Base-by-base conservation (phyloP, 1,140 invertebrate species). In the Drosophila aff. region DNA sequence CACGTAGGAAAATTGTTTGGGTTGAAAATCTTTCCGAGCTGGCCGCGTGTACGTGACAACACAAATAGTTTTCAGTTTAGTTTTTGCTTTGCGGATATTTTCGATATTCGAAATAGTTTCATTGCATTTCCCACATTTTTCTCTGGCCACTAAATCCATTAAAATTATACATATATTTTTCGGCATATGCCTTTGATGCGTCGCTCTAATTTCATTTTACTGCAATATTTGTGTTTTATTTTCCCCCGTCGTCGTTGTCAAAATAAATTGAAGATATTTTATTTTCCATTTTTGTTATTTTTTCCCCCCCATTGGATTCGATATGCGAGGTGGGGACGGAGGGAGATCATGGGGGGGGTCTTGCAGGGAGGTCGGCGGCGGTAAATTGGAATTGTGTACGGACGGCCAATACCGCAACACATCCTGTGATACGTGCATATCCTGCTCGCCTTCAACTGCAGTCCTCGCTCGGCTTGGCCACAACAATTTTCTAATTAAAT, bases 401-500 rank as follows among this genome's bases (percentile, higher is more conserved):
- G 16, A 28, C 55, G 67, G 62, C 75, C 76, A 71, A 75, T 61
- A 67, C 49, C 71, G 43, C 55, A 74, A 57, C 62, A 69, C 59
- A 69, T 76, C 52, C 67, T 77, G 67, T 72, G 72, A 43, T 76
- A 86, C 83, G 83, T 86, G 79, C 76, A 86, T 62, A 79, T 79
- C 58, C 75, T 76, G 74, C 40, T 47, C 66, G 63, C 50, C 65
- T 76, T 68, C 75, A 78, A 61, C 33, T 73, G 71, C 65, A 61
- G 47, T 67, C 46, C 62, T 59, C 49, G 52, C 49, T 41, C 47
- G 18, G 53, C 33, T 64, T 75, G 77, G 75, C 85, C 85, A 79
- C 86, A 90, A 84, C 82, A 90, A 90, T 90, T 90, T 90, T 90
- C 85, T 90, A 90, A 90, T 90, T 90, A 90, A 90, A 90, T 90